phyloP scores from a whole-genome alignment of 2,888 invertebrate species.

The Drosophila kambysellisi region DNA sequence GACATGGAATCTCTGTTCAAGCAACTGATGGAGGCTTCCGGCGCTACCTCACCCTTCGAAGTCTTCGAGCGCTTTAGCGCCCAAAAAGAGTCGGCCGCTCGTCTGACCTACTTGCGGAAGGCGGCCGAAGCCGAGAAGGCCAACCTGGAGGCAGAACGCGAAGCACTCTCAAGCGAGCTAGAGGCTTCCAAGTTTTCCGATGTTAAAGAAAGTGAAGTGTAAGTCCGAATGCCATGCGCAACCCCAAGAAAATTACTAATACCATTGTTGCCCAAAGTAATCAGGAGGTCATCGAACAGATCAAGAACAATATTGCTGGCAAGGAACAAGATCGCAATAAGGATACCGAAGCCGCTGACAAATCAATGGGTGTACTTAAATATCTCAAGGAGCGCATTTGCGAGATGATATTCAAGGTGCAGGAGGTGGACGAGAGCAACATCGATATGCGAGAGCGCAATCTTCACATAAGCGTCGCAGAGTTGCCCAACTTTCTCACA shows the following conservation, averaged over 20 bases:
- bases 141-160: slow-evolving; percentile 88
- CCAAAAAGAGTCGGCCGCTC: slow-evolving; percentile 90
- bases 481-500: slow-evolving; percentile 79
- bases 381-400: slow-evolving; percentile 83
- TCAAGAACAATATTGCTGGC: slow-evolving; percentile 87
- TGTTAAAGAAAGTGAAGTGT: slow-evolving; percentile 93
- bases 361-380: slow-evolving; percentile 80
- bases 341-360: slow-evolving; percentile 83
- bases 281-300: slow-evolving; percentile 89
- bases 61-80: slow-evolving; percentile 90
- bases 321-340: slow-evolving; percentile 85
- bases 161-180: slow-evolving; percentile 88
- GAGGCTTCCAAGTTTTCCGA: slow-evolving; percentile 92
- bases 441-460: slow-evolving; percentile 75
- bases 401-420: slow-evolving; percentile 85
- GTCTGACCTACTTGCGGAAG: slow-evolving; percentile 89
- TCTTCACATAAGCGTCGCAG: slow-evolving; percentile 71
- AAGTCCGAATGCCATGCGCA: slow-evolving; percentile 70
- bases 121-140: slow-evolving; percentile 91
- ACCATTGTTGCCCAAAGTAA: slow-evolving; percentile 86
- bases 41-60: slow-evolving; percentile 90
- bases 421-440: slow-evolving; percentile 84
- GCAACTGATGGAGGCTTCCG: slow-evolving; percentile 91
- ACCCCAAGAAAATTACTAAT: neutral
- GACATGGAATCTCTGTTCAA: slow-evolving; percentile 89